Evolutionary conservation across 2,113 vertebrate genomes (phyloP).

Genomic region (Erythrocercus mccallii): DNA sequence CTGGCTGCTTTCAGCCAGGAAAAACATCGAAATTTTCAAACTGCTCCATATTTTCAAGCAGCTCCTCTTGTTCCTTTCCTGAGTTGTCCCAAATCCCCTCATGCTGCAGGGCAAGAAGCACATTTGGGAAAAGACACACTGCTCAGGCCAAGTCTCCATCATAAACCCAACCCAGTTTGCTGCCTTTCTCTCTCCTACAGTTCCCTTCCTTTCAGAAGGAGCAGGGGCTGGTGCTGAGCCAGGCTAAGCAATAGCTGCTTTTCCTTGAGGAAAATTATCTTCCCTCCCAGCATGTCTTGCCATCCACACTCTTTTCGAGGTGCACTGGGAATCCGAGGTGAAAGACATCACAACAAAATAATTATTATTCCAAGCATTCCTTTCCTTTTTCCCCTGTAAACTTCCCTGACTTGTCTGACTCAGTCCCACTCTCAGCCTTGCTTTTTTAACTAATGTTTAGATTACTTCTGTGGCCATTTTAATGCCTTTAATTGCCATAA

Average conservation of each 20-base stretch:
- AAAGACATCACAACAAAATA: not conserved
- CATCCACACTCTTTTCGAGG: rapidly evolving
- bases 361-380: not conserved
- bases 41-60: not conserved
- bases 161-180: not conserved
- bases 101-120: rapidly evolving
- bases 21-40: not conserved
- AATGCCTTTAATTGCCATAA: not conserved
- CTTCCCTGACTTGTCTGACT: not conserved
- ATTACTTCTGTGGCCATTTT: not conserved
- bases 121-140: not conserved
- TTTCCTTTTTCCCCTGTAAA: not conserved
- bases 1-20: not conserved
- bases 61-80: not conserved
- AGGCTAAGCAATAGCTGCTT: not conserved
- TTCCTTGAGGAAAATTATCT: not conserved
- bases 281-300: not conserved
- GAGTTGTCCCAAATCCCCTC: not conserved
- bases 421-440: not conserved
- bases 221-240: not conserved
- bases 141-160: not conserved
- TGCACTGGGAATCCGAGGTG: rapidly evolving
- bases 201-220: not conserved
- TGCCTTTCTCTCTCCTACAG: not conserved
- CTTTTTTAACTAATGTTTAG: not conserved